Conservation (phyloP, 2,113 vertebrate genomes). For the Hemichromis elongatus region DNA sequence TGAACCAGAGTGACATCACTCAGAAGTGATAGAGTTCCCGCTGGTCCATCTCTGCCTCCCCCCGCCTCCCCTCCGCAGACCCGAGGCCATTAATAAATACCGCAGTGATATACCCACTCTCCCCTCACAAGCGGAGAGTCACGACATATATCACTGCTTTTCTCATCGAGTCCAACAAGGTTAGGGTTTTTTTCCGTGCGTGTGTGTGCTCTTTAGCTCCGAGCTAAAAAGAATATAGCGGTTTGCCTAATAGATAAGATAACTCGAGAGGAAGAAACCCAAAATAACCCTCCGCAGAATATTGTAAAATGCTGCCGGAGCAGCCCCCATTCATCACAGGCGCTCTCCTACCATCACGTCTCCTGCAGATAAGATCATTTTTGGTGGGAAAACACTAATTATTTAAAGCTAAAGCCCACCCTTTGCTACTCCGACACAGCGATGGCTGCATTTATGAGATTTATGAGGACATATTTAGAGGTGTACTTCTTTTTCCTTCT, state of each 20-base stretch:
- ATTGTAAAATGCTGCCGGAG: neutral
- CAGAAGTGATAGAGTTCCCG: conserved; percentile 54
- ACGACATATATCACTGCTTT: conserved; percentile 46
- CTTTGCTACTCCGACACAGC: neutral
- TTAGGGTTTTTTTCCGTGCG: conserved; percentile 24
- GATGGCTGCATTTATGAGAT: neutral
- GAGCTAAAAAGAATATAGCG: conserved; percentile 26
- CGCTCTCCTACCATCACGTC: neutral
- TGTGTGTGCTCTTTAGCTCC: conserved; percentile 31
- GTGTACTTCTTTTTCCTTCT: neutral
- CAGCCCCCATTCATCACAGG: conserved; percentile 2
- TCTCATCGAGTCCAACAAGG: conserved; percentile 59
- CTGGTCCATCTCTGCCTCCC: neutral
- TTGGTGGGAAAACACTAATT: neutral
- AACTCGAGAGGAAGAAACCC: neutral
- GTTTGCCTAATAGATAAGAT: conserved; percentile 45
- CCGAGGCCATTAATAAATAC: conserved; percentile 66
- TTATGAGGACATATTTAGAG: neutral
- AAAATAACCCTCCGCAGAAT: conserved; percentile 11
- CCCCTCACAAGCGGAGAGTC: conserved; percentile 37
- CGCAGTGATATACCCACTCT: conserved; percentile 57
- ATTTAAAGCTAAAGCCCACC: neutral
- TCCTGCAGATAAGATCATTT: neutral
- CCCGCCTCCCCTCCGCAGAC: conserved; percentile 17
- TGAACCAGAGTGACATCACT: conserved; percentile 58